Evolutionary conservation across 2,797 vertebrate genomes (phyloP).

Genomic region (Centroberyx gerrardi): DNA sequence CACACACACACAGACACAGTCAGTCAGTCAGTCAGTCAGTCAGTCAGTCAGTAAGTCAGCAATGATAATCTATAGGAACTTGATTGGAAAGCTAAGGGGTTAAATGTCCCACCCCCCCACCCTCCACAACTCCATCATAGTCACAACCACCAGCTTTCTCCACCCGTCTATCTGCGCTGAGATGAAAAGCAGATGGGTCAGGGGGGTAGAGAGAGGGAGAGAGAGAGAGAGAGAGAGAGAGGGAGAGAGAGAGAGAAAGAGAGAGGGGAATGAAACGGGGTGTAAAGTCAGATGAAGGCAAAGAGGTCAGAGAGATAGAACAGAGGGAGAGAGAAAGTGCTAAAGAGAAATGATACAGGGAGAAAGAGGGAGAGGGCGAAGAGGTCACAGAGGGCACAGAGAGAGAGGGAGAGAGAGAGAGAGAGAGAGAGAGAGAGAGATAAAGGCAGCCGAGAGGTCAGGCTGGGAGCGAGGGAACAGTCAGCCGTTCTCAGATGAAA

Average conservation of each 20-base stretch:
- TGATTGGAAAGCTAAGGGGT: slow-evolving; percentile 55
- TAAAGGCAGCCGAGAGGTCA: slow-evolving; percentile 75
- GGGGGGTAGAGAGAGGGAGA: slow-evolving; percentile 17
- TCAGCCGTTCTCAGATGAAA: slow-evolving; percentile 91
- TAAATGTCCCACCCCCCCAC: slow-evolving; percentile 24
- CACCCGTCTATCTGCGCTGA: slow-evolving; percentile 39
- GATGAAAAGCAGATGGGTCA: slow-evolving; percentile 83
- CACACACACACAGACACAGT: slow-evolving; percentile 31
- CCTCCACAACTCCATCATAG: slow-evolving; percentile 36
- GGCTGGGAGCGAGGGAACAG: slow-evolving; percentile 83
- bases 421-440: slow-evolving; percentile 36
- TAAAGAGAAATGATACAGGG: slow-evolving; percentile 31
- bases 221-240: slow-evolving; percentile 22
- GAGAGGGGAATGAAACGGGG: slow-evolving; percentile 46
- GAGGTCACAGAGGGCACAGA: slow-evolving; percentile 1
- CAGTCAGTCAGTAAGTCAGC: slow-evolving; percentile 54
- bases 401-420: slow-evolving; percentile 36
- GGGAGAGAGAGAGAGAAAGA: slow-evolving; percentile 47
- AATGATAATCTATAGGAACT: slow-evolving; percentile 58
- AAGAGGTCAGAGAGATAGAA: slow-evolving; percentile 45
- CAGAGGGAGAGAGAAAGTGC: slow-evolving; percentile 22
- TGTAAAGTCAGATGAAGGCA: slow-evolving; percentile 34
- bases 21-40: slow-evolving; percentile 41
- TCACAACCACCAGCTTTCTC: slow-evolving; percentile 48
- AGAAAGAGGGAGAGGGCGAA: slow-evolving; percentile 2